These are phyloP conservation scores for Dendrolimus kikuchii DNA, from an alignment of 1,140 invertebrate species.

Conservation along the genomic window DNA sequence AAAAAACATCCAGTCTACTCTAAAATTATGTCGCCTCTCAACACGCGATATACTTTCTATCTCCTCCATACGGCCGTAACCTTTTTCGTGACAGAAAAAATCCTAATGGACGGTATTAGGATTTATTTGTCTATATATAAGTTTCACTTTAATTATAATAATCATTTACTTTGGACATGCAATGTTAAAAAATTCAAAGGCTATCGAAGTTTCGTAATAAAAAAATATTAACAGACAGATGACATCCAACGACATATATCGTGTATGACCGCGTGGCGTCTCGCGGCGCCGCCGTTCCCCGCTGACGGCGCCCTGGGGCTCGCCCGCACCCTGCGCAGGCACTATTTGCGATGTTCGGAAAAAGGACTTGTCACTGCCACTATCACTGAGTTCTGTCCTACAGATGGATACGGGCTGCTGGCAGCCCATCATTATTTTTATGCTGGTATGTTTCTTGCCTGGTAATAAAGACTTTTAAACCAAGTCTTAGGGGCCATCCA, in stretches of 20 bases:
- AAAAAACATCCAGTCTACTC: too few relatives aligned
- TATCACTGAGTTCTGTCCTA: constrained; percentile 59
- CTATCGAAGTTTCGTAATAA: not conserved
- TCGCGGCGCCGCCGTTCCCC: constrained; percentile 29
- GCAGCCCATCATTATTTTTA: constrained; percentile 86
- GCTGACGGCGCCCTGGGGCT: constrained; percentile 28
- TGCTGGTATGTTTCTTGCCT: constrained; percentile 46
- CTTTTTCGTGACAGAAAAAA: too few relatives aligned
- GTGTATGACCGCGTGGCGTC: constrained; percentile 45
- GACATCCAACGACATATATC: constrained; percentile 58
- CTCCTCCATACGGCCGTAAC: too few relatives aligned
- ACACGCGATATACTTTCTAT: too few relatives aligned
- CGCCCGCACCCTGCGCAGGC: constrained; percentile 25
- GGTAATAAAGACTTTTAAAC: too few relatives aligned
- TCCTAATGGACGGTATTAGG: too few relatives aligned
- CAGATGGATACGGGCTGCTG: constrained; percentile 85
- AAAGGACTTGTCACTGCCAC: constrained; percentile 32
- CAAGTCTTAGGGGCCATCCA: too few relatives aligned
- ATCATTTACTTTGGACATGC: too few relatives aligned
- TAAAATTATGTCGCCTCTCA: too few relatives aligned
- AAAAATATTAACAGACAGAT: constrained; percentile 28
- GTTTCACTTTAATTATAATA: too few relatives aligned
- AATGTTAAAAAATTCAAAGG: too few relatives aligned
- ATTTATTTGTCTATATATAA: too few relatives aligned
- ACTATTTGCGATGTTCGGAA: constrained; percentile 36